Evolutionary conservation across 2,113 vertebrate genomes (phyloP).

Genomic region (Dromaius novaehollandiae): DNA sequence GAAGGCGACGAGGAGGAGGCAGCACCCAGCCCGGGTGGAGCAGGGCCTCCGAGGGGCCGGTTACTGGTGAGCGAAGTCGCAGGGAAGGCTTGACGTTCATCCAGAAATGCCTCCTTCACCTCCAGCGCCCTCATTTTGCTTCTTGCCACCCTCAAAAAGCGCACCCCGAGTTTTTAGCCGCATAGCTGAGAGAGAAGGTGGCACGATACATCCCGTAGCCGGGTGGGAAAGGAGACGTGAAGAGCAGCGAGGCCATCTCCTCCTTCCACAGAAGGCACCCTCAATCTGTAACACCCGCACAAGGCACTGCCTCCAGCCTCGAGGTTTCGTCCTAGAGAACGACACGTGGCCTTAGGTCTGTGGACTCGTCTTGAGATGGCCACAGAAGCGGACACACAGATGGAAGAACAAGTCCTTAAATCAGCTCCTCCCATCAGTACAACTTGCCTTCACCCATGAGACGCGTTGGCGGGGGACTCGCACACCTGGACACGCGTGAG

Average conservation of each 20-base stretch:
- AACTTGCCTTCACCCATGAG: neutral
- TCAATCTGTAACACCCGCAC: fast-evolving
- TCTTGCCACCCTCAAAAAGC: neutral
- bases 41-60: neutral
- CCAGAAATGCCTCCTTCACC: neutral
- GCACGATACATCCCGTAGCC: neutral
- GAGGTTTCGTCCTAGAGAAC: neutral
- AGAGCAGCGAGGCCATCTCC: neutral
- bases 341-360: neutral
- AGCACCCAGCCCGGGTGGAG: neutral
- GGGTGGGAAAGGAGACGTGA: neutral
- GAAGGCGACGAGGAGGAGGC: neutral
- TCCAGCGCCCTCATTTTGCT: neutral
- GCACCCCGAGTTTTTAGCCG: neutral
- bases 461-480: neutral
- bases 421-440: neutral
- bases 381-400: too few relatives aligned
- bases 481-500: neutral
- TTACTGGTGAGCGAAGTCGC: neutral
- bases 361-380: neutral
- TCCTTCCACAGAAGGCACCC: neutral
- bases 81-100: neutral
- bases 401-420: neutral
- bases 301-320: neutral
- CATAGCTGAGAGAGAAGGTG: neutral